Conservation (phyloP, 1,140 invertebrate species). For the Octopus bimaculoides region DNA sequence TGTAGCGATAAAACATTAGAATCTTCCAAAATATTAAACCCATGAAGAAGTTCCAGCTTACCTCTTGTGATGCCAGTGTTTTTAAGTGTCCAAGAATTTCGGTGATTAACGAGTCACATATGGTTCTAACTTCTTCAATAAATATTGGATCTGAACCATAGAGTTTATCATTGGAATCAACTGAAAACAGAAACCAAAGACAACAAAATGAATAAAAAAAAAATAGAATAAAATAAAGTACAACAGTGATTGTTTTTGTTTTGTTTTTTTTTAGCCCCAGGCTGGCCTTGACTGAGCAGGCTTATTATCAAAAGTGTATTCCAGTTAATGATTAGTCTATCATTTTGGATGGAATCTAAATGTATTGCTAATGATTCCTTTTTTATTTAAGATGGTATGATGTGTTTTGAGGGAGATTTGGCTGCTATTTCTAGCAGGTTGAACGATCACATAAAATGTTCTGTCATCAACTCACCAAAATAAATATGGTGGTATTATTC, state of each 20-base stretch:
- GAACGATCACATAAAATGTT: no score
- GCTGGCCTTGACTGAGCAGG: no score
- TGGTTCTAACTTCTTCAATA: slow-evolving; percentile 74
- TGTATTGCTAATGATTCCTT: not conserved
- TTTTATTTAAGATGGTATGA: not conserved
- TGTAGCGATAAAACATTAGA: not conserved
- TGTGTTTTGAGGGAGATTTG: no score
- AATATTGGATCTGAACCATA: slow-evolving; percentile 88
- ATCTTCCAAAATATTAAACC: not conserved
- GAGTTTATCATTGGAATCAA: slow-evolving; percentile 90
- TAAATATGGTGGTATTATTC: no score
- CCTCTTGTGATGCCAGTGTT: slow-evolving; percentile 51
- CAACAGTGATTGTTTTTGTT: not conserved
- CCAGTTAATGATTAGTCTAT: not conserved
- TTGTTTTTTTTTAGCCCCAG: not conserved
- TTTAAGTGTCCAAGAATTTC: slow-evolving; percentile 73
- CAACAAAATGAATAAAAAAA: not conserved
- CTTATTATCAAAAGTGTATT: not conserved
- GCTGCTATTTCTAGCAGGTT: no score
- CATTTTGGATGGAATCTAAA: not conserved
- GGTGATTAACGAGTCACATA: slow-evolving; percentile 74
- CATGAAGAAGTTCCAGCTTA: slow-evolving; percentile 28
- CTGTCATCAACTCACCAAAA: no score
- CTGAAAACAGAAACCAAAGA: slow-evolving; percentile 60
- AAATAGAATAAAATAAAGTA: not conserved